Evolutionary conservation across 2,888 invertebrate genomes (phyloP), one percentile per base, ranked within the genome.

Genomic region (Ochlodes sylvanus): DNA sequence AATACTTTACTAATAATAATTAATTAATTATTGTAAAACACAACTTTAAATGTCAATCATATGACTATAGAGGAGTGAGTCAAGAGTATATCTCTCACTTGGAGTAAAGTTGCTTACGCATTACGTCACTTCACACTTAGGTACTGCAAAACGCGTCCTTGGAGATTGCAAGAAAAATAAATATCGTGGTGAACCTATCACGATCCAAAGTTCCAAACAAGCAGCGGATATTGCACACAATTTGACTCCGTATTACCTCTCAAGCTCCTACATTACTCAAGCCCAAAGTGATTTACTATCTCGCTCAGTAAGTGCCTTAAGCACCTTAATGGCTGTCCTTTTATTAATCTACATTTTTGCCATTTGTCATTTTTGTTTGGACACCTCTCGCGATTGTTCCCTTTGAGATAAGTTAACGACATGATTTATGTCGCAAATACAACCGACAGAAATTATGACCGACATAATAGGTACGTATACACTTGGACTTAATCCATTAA

Each of bases 251-350:
- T 21, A 52, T 21, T 52, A 21, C 12, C 52, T 52, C 19, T 21
- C 14, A 21, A 52, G 52, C 52, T 54, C 2, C 32, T 15, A 32
- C 32, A 17, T 7, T 32, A n/a, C n/a, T 19, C 7, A 27, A 55
- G 7, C 21, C 41, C 12, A 32, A 42, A 55, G 54, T 32, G 55
- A 63, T 63, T 44, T 15, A 19, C 44, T 56, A 56, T 64, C 55
- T 56, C 44, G 7, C 17, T 34, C 27, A 44, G 56, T 64, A 56
- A 56, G 64, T 55, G 63, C 63, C 38, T 63, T 63, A 63, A 63
- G 27, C 63, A 47, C 19, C 44, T 44, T 56, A 63, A 63, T 63
- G 44, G 55, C 27, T 21, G 15, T 38, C 42, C 55, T 64, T 64
- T 54, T 32, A 54, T 54, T 32, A 19, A 47, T 56, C 32, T 47